Evolutionary conservation across 53 echinoderm and acorn worm species (phyloP), one percentile per base, ranked within the genome.

Genomic region (Apostichopus leukothele): DNA sequence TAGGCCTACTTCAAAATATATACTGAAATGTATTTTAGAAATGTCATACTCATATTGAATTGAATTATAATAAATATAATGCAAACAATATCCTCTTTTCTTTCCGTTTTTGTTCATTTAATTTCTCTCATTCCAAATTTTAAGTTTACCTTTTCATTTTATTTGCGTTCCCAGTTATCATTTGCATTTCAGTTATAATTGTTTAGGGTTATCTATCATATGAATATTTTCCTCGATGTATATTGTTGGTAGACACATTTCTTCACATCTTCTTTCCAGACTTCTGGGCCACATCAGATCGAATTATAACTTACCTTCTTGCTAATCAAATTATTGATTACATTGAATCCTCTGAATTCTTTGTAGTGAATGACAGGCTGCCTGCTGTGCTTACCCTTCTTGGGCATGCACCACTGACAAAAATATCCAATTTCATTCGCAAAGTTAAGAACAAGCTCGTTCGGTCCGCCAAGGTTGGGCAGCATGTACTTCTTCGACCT

Each of bases 381-480:
- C 80, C 80, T 52, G 80, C 51, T 52, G 80, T 79, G 7, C 80
- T 79, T 79, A 9, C 51, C 10, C 51, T 53, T 9, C 80, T 79
- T 79, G 80, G 80, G 10, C 80, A 79, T 52, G 9, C 80, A 50
- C 51, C 80, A 53, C 13, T 53, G 14, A 52, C 13, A 53, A 9
- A 79, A 50, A 79, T 79, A 79, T 79, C 51, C 7, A 79, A 79
- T 53, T 79, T 79, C 54, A 53, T 79, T 79, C 80, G 80, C 51
- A 79, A 79, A 79, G 80, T 79, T 53, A 50, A 53, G 80, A 79
- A 79, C 51, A 79, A 19, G 54, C 14, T 79, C 80, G 54, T 53
- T 9, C 13, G 80, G 54, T 50, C 80, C 7, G 13, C 54, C 23
- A 79, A 79, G 54, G 80, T 52, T 52, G 80, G 80, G 54, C 80